phyloP scores from a whole-genome alignment of 2,888 invertebrate genomes.

The Caenorhabditis becei region DNA sequence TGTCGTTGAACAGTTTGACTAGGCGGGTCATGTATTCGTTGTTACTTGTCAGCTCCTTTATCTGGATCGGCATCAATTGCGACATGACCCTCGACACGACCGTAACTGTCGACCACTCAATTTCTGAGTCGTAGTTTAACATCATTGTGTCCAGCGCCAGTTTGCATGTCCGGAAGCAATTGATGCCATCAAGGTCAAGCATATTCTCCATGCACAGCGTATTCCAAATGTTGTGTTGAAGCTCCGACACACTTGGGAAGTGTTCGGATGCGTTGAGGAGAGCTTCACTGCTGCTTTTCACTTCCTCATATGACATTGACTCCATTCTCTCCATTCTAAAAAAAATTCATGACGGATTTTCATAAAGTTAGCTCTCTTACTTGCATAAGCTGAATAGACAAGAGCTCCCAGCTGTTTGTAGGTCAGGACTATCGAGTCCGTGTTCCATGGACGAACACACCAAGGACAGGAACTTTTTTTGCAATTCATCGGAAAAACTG shows the following conservation, averaged over 20 bases:
- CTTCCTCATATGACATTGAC: conserved; percentile 53
- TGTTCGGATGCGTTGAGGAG: conserved; percentile 71
- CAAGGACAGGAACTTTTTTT: conserved; percentile 61
- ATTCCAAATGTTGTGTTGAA: conserved; percentile 83
- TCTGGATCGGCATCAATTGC: conserved; percentile 86
- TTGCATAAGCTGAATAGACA: conserved; percentile 76
- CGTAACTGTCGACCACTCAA: conserved; percentile 87
- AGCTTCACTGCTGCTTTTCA: conserved; percentile 67
- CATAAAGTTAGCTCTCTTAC: conserved; percentile 32
- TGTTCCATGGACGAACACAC: conserved; percentile 70
- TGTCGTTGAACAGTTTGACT: conserved; percentile 62
- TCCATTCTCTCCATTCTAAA: conserved; percentile 70
- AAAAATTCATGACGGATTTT: neutral
- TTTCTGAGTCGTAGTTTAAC: conserved; percentile 66
- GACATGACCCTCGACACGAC: conserved; percentile 88
- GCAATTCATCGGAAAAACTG: conserved; percentile 65
- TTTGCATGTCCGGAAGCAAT: conserved; percentile 86
- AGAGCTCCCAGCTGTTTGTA: conserved; percentile 74
- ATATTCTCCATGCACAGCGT: conserved; percentile 88
- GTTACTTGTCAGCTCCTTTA: conserved; percentile 86
- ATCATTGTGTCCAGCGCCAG: conserved; percentile 87
- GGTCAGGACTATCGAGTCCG: conserved; percentile 61
- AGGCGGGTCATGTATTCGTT: conserved; percentile 84
- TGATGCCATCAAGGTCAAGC: conserved; percentile 85
- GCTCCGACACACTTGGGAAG: conserved; percentile 66